These are phyloP conservation scores for Musca vetustissima DNA, from an alignment of 1,140 invertebrate genomes.

Conservation along the genomic window DNA sequence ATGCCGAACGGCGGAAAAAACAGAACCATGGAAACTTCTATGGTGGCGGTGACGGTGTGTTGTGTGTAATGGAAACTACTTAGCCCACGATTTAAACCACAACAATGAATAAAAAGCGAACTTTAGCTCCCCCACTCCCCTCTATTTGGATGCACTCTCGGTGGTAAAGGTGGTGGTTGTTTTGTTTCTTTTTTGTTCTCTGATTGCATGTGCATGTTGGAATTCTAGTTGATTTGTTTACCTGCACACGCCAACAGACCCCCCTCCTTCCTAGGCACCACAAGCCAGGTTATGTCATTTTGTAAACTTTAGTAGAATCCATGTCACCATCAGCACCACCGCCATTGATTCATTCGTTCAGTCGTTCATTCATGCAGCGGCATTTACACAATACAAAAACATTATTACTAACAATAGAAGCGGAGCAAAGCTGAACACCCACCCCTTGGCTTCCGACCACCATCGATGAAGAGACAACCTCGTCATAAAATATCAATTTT, in stretches of 20 bases:
- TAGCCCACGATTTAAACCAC: background rate
- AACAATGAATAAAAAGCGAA: slow-evolving; percentile 10
- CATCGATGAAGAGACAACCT: slow-evolving; percentile 2
- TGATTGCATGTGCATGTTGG: no score
- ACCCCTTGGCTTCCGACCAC: background rate
- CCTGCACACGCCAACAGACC: no score
- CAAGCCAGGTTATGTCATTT: no score
- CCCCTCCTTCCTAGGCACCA: no score
- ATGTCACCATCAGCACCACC: slow-evolving; percentile 5
- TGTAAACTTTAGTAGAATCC: background rate
- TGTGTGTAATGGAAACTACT: slow-evolving; percentile 17
- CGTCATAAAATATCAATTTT: slow-evolving; percentile 20
- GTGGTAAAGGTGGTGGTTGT: no score
- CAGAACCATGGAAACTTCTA: background rate
- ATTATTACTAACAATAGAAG: background rate
- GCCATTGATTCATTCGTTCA: no score
- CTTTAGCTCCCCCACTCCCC: no score
- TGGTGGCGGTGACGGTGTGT: no score
- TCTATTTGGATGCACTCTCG: no score
- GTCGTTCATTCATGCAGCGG: background rate
- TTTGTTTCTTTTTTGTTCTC: no score
- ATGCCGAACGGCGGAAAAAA: background rate
- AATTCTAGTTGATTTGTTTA: no score
- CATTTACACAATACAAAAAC: background rate
- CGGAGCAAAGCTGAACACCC: no score